Conservation (phyloP, 23 tunicate species). For the Diplosoma virens region DNA sequence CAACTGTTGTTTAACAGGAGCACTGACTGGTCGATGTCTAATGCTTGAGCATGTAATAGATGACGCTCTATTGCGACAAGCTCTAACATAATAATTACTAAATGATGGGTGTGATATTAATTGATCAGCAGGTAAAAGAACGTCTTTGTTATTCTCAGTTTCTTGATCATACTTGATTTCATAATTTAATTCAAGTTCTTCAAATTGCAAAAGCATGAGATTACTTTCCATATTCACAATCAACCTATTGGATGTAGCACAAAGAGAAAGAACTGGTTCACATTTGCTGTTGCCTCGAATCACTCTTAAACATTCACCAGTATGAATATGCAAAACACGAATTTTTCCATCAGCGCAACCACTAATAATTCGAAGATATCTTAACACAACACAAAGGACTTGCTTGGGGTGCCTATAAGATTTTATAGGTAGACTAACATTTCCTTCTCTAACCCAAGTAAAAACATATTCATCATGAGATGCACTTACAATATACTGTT, state of each 20-base stretch:
- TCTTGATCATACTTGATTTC: conserved; percentile 10
- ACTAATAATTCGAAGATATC: conserved; percentile 57
- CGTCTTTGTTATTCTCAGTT: not conserved
- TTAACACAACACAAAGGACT: conserved; percentile 52
- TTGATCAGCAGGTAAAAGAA: not conserved
- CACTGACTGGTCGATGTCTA: conserved; percentile 23
- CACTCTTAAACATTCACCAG: conserved; percentile 71
- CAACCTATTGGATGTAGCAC: conserved; percentile 26
- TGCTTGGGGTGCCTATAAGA: conserved; percentile 45
- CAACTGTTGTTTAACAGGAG: conserved; percentile 14
- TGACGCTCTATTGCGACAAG: conserved; percentile 20
- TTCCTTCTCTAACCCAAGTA: conserved; percentile 45
- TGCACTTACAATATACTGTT: conserved; percentile 53
- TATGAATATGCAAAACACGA: conserved; percentile 55
- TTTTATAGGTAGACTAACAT: conserved; percentile 14
- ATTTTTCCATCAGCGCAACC: conserved; percentile 85
- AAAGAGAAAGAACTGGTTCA: conserved; percentile 56
- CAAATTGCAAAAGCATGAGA: conserved; percentile 70
- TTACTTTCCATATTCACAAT: conserved; percentile 58
- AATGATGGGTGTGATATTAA: not conserved
- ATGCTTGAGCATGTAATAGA: conserved; percentile 24
- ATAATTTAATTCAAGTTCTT: conserved; percentile 43
- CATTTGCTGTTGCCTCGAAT: conserved; percentile 81
- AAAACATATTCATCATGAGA: conserved; percentile 63
- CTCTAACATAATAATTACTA: conserved; percentile 13